A percentile compares a stretch with the other conserved stretches of the same genome.
Conservation (phyloP, 2,797 vertebrate genomes). For the Falco naumanni region DNA sequence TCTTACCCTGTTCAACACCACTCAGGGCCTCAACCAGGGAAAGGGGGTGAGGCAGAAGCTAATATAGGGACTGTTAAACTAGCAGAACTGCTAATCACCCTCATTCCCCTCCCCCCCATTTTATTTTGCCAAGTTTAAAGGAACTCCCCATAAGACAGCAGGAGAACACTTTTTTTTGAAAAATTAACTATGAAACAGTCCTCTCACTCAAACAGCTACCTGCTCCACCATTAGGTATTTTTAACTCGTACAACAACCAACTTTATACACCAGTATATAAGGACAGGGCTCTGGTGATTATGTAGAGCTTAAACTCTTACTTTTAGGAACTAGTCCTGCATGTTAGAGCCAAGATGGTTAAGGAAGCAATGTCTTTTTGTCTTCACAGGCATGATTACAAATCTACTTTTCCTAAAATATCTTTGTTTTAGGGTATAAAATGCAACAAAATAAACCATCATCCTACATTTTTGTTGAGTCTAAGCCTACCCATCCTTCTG, state of each 20-base stretch:
- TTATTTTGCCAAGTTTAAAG: not conserved
- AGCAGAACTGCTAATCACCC: not conserved
- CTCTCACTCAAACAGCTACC: not conserved
- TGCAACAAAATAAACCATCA: not conserved
- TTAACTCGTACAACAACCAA: not conserved
- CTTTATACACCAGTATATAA: not conserved
- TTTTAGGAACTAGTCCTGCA: not conserved
- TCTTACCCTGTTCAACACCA: not conserved
- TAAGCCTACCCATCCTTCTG: not conserved
- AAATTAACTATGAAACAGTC: not conserved
- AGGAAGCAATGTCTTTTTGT: not conserved
- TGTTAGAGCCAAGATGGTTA: not conserved
- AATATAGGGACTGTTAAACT: accelerated
- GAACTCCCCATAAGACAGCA: not conserved
- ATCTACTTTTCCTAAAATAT: not conserved
- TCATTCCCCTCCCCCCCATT: accelerated
- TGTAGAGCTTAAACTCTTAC: not conserved
- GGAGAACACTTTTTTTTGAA: not conserved
- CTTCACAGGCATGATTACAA: not conserved
- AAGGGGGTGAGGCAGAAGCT: not conserved
- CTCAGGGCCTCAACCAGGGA: not conserved
- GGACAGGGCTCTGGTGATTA: not conserved
- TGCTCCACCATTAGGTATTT: not conserved
- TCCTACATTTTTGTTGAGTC: not conserved
- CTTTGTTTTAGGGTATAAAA: not conserved